Evolutionary conservation across 2,888 invertebrate species (phyloP), one percentile per base, ranked within the genome.

Genomic region (Heliconius charithonia): DNA sequence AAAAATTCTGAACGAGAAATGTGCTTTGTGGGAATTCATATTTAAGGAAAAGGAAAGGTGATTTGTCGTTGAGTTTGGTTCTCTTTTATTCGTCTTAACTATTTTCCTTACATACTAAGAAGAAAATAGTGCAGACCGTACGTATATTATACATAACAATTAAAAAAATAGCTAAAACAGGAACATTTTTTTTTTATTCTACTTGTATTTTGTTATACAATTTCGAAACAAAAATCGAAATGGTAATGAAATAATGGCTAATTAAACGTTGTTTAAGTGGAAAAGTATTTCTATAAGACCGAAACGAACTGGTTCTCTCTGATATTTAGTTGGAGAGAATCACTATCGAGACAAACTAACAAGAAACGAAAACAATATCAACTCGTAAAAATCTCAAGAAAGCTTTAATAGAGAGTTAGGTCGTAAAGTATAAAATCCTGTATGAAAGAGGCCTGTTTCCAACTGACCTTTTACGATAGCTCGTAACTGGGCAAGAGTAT

Each of bases 381-480:
- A 77, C 76, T 83, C 85, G 84, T 88, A 88, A 89, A 89, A 84
- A 85, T 83, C 79, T 82, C 79, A 81, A 87, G 84, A 86, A 85
- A 85, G 83, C 84, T 88, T 87, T 90, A 87, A 91, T 89, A 88
- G 89, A 89, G 85, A 85, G 83, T 85, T 80, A 83, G 81, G 79
- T 88, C 89, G 86, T 91, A 91, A 91, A 90, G 84, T 87, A 87
- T 89, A 91, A 91, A 89, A 88, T 88, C 85, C 86, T 82, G 81
- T 83, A 82, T 83, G 86, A 85, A 86, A 87, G 85, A 87, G 88
- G 75, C 86, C 86, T 87, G 86, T 89, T 87, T 86, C 85, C 83
- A 84, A 85, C 85, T 85, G 78, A 74, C 76, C 83, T 81, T 88
- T 86, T 85, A 86, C 82, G 85, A 82, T 80, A 71, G 77, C 79